Base-by-base conservation (phyloP, 35 echinoderm and acorn worm genomes). In the Apostichopus japonicus region DNA sequence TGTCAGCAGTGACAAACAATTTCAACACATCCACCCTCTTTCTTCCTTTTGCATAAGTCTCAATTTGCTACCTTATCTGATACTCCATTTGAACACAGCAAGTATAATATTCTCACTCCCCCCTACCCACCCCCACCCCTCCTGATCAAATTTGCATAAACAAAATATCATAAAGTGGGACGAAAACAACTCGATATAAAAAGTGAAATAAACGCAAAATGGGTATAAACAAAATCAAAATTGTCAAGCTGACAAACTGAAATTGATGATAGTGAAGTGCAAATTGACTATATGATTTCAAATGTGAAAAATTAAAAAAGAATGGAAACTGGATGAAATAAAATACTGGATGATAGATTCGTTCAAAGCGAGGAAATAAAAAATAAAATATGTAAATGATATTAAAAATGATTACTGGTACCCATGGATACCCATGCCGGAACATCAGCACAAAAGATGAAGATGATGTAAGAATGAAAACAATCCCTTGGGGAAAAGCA, bases 341-440 rank as follows among this genome's bases (percentile, higher is more conserved):
- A 75, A 75, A 24, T 75, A 75, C 22, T 75, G 71, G 71, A 75
- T 75, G 71, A 75, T 19, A 75, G 21, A 75, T 75, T 75, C 71
- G 22, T 75, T 75, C 71, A 75, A 75, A 75, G 71, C 71, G 21
- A 19, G 16, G 71, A 73, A 73, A 24, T 23, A 75, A 75, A 67
- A 67, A 67, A 10, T 15, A 67, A 11, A 17, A 67, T 67, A 44
- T 75, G 6, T 61, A 61, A 61, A 61, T 13, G 57, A 61, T 61
- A 61, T 61, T 61, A 61, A 61, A 61, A 75, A 19, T n/a, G 17
- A 19, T n/a, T 75, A 75, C 71, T 21, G 21, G 71, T 75, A 75
- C 15, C 71, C 71, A 75, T 75, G 17, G 71, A 75, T 57, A 55
- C 81, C 81, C 81, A 84, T 84, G 81, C 81, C 57, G 81, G 81